A percentile compares a stretch with the other conserved stretches of the same genome.
Conservation (phyloP, 2,113 vertebrate species). For the Limnothrissa miodon region DNA sequence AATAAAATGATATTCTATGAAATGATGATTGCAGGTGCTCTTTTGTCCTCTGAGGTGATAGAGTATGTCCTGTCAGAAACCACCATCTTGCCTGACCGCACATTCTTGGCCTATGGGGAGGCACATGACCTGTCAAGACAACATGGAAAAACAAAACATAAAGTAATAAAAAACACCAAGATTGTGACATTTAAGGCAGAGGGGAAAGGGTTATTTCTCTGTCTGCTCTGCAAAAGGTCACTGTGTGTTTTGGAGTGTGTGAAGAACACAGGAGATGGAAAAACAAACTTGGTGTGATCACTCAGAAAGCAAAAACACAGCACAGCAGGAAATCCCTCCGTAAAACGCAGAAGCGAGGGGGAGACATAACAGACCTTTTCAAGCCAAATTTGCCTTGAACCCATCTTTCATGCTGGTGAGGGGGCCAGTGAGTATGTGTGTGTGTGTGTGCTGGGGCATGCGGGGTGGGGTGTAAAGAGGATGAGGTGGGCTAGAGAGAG, state of each 20-base stretch:
- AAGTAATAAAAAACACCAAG: constrained; percentile 25
- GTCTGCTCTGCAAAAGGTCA: constrained; percentile 48
- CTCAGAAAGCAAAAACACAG: constrained; percentile 44
- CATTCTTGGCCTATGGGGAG: constrained; percentile 18
- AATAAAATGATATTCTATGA: neutral
- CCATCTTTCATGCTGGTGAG: neutral
- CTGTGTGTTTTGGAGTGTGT: constrained; percentile 35
- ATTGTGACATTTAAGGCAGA: constrained; percentile 47
- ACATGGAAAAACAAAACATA: constrained; percentile 27
- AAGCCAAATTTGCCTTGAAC: neutral
- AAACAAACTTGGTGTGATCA: constrained; percentile 45
- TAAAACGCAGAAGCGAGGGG: neutral
- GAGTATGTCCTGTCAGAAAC: neutral
- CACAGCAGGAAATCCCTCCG: constrained; percentile 32
- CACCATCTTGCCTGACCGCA: neutral
- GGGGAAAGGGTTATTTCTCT: constrained; percentile 35
- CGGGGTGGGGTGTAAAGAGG: neutral
- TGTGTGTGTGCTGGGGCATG: neutral
- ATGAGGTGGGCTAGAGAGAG: neutral
- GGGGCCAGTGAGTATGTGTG: neutral
- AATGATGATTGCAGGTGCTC: neutral
- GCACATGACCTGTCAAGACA: constrained; percentile 28
- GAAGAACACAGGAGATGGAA: constrained; percentile 44
- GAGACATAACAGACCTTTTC: constrained; percentile 10
- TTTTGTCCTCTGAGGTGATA: neutral